A percentile compares a stretch with the other conserved stretches of the same genome.
phyloP scores from a whole-genome alignment of 1,140 invertebrate species.

The Ostrea denselamellosa region DNA sequence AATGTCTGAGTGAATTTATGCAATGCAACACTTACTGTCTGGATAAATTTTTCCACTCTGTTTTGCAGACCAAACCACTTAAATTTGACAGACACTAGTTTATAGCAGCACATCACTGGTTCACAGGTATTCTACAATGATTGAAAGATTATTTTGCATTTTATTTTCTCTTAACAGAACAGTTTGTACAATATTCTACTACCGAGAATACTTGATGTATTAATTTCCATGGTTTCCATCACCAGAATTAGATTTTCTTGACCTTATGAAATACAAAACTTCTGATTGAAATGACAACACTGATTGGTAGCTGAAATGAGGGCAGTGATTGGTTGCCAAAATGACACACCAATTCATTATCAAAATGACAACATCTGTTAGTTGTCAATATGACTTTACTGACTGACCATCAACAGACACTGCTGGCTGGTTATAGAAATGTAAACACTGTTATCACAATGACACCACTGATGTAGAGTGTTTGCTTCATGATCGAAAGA shows the following conservation, averaged over 20 bases:
- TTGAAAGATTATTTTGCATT: neutral
- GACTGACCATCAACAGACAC: too few species aligned
- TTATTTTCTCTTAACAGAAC: neutral
- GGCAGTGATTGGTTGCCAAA: too few species aligned
- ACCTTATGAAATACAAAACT: too few species aligned
- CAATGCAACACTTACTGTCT: constrained; percentile 64
- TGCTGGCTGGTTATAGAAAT: too few species aligned
- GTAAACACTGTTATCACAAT: too few species aligned
- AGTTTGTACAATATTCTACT: neutral
- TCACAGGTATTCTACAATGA: constrained; percentile 80
- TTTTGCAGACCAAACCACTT: constrained; percentile 99
- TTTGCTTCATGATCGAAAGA: too few species aligned
- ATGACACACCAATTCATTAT: too few species aligned
- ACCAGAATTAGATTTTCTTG: neutral
- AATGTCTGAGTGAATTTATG: neutral
- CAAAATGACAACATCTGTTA: too few species aligned
- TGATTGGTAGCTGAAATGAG: too few species aligned
- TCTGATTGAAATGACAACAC: too few species aligned
- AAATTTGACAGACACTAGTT: constrained; percentile 98
- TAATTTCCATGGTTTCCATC: neutral
- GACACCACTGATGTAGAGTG: too few species aligned
- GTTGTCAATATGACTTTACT: too few species aligned
- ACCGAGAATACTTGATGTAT: neutral
- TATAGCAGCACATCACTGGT: constrained; percentile 99
- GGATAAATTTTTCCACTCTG: constrained; percentile 92